Conservation (phyloP, 2,113 vertebrate genomes). For the Sceloporus undulatus region DNA sequence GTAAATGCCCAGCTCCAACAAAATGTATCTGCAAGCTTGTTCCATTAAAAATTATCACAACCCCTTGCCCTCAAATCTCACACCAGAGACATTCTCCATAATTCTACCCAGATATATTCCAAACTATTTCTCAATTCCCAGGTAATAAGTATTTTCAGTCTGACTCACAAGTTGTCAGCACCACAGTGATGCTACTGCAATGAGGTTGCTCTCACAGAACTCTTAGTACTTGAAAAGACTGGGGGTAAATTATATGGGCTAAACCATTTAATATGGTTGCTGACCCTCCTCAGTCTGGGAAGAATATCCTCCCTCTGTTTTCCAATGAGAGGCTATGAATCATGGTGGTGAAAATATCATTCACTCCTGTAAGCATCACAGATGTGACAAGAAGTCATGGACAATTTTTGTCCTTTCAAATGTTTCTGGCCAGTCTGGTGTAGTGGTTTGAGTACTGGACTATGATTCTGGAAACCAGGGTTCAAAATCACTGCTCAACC, state of each 20-base stretch:
- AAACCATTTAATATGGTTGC: background rate
- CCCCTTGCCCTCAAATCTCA: background rate
- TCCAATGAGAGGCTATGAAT: background rate
- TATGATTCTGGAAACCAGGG: too few relatives aligned
- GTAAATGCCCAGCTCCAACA: background rate
- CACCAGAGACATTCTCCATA: background rate
- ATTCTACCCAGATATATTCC: background rate
- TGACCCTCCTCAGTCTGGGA: background rate
- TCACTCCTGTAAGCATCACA: too few relatives aligned
- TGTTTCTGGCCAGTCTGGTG: too few relatives aligned
- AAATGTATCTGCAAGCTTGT: background rate
- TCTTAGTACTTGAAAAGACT: background rate
- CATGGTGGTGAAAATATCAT: too few relatives aligned
- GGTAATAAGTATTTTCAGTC: background rate
- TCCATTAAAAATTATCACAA: background rate
- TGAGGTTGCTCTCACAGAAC: too few relatives aligned
- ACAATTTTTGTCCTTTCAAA: background rate
- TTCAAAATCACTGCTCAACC: too few relatives aligned
- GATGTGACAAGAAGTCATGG: too few relatives aligned
- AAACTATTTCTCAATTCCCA: background rate
- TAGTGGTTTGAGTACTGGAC: too few relatives aligned
- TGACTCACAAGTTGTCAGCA: background rate
- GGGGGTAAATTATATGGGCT: background rate
- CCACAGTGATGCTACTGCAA: background rate
- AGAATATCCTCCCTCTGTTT: background rate